Conservation (phyloP, 2,113 vertebrate species). For the Sterrhoptilus dennistouni region DNA sequence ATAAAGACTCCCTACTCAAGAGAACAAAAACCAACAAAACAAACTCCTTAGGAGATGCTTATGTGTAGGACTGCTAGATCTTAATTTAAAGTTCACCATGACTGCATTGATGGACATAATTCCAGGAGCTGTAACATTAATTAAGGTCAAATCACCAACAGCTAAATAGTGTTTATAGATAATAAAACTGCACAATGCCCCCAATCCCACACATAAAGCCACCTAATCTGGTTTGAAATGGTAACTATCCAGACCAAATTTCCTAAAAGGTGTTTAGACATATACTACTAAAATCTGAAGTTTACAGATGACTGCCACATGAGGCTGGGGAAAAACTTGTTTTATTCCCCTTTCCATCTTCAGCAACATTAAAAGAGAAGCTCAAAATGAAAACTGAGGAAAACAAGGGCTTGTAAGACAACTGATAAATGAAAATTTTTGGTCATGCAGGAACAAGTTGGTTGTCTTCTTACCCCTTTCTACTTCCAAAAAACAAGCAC, state of each 20-base stretch:
- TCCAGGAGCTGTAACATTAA: not conserved
- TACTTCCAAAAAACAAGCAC: not conserved
- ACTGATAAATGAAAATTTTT: not conserved
- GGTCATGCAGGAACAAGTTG: not conserved
- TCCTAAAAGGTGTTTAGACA: not conserved
- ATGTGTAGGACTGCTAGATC: not conserved
- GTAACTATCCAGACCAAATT: not conserved
- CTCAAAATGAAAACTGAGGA: not conserved
- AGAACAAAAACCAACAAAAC: not conserved
- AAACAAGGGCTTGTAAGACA: not conserved
- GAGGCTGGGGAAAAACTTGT: not conserved
- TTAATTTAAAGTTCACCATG: not conserved
- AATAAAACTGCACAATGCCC: not conserved
- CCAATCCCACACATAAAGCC: not conserved
- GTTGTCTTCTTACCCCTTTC: not conserved
- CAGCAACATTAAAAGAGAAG: not conserved
- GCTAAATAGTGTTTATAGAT: not conserved
- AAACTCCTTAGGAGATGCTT: not conserved
- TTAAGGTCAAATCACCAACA: not conserved
- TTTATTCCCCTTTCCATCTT: not conserved
- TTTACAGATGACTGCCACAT: not conserved
- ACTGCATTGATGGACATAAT: not conserved
- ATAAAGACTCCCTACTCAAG: not conserved
- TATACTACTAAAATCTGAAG: not conserved
- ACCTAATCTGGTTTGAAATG: not conserved